Conservation (phyloP, 2,797 vertebrate genomes). For the Prunella strophiata region DNA sequence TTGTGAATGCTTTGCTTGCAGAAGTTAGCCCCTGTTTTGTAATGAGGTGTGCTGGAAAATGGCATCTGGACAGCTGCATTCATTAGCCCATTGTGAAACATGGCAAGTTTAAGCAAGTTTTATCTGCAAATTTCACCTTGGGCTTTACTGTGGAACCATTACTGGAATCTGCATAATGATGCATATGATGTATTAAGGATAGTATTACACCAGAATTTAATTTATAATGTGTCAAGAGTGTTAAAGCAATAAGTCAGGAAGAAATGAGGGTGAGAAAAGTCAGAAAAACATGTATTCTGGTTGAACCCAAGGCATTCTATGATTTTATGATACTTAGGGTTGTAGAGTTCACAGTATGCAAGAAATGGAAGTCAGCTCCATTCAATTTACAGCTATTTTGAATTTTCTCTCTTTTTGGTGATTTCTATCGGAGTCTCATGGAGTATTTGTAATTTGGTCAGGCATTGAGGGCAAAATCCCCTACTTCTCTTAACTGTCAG, state of each 20-base stretch:
- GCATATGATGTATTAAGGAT: background rate
- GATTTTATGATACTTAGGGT: background rate
- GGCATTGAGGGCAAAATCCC: slow-evolving; percentile 56
- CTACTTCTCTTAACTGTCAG: slow-evolving; percentile 51
- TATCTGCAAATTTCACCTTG: background rate
- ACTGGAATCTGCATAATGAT: background rate
- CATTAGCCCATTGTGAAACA: background rate
- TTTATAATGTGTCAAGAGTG: background rate
- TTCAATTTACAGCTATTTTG: background rate
- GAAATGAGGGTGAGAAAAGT: background rate
- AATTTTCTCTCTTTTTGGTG: background rate
- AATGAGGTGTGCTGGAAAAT: background rate
- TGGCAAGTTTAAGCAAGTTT: background rate
- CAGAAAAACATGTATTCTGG: background rate
- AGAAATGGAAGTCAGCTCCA: background rate
- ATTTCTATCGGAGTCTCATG: background rate
- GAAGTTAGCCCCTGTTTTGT: background rate
- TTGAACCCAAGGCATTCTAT: background rate
- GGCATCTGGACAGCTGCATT: background rate
- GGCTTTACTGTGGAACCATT: background rate
- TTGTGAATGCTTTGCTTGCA: background rate
- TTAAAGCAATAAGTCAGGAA: background rate
- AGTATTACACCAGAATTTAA: background rate
- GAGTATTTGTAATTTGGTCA: background rate
- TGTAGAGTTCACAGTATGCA: background rate